A percentile compares a stretch with the other conserved stretches of the same genome.
phyloP scores from a whole-genome alignment of 2,797 vertebrate species.

The Chromobotia macracanthus region DNA sequence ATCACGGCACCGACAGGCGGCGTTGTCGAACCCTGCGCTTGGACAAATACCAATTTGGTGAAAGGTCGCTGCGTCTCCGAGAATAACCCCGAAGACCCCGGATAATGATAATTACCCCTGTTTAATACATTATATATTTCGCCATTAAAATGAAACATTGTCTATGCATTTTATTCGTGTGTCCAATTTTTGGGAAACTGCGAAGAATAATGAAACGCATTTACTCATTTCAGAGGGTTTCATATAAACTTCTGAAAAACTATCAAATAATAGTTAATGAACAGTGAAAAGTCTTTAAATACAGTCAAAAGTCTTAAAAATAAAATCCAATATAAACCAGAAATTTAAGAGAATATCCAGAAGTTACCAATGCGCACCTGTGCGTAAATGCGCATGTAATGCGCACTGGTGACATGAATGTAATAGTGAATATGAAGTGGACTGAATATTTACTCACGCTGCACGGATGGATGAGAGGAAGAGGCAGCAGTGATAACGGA shows the following conservation, averaged over 20 bases:
- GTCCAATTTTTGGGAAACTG: too few species aligned
- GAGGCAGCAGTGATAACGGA: constrained; percentile 89
- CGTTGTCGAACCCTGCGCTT: constrained; percentile 4
- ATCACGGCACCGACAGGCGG: neutral
- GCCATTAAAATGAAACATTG: too few species aligned
- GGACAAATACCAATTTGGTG: constrained; percentile 67
- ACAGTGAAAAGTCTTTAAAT: neutral
- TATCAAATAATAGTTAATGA: neutral
- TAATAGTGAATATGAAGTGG: neutral
- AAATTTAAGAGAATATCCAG: neutral
- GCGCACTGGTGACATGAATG: neutral
- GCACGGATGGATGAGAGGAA: constrained; percentile 89
- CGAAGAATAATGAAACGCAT: too few species aligned
- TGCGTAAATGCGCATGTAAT: constrained; percentile 48
- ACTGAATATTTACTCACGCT: constrained; percentile 84
- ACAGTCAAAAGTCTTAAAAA: neutral
- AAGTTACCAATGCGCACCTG: constrained; percentile 27
- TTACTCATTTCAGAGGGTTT: too few species aligned
- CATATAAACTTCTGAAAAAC: neutral
- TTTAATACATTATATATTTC: too few species aligned
- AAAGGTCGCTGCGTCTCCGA: constrained; percentile 56
- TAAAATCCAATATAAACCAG: neutral
- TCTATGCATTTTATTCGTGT: too few species aligned
- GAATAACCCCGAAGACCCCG: neutral
- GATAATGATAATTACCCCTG: too few species aligned